Percentiles rank a stretch among this genome's conserved stretches.
These are phyloP conservation scores for Drosophila parthenogenetica DNA, from an alignment of 2,888 invertebrate species.

Conservation along the genomic window DNA sequence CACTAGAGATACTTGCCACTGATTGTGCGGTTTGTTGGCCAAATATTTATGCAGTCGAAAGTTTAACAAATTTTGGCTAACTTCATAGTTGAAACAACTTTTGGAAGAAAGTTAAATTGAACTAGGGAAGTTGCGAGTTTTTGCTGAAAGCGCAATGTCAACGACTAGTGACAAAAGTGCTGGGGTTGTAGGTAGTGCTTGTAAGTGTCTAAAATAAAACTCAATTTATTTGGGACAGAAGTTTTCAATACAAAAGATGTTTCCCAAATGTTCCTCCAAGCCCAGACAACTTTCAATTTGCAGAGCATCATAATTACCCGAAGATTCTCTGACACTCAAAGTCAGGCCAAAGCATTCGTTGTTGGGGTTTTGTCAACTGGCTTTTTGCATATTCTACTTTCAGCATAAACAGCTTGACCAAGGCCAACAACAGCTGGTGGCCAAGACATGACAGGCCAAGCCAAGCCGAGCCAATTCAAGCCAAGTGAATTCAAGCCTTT, in stretches of 20 bases:
- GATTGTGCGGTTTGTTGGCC: not conserved
- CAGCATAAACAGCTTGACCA: constrained; percentile 72
- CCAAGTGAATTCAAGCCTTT: constrained; percentile 2
- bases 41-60: not conserved
- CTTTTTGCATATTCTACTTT: constrained; percentile 64
- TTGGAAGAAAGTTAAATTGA: not conserved
- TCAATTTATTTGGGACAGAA: too few species aligned
- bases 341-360: constrained; percentile 32
- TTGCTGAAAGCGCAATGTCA: not conserved
- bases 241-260: too few species aligned
- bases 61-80: not conserved
- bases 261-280: too few species aligned
- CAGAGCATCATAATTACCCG: constrained; percentile 46
- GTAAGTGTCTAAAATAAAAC: too few species aligned
- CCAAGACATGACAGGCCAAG: constrained; percentile 1
- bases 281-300: not conserved
- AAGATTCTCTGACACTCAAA: constrained; percentile 18
- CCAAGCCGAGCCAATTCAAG: not conserved
- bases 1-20: constrained; percentile 23
- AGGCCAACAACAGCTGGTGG: constrained; percentile 53
- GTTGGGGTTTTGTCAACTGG: constrained; percentile 60
- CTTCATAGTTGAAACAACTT: not conserved
- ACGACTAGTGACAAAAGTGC: too few species aligned
- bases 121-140: not conserved
- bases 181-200: too few species aligned